phyloP scores from a whole-genome alignment of 2,797 vertebrate species.

The Hylomyscus alleni region DNA sequence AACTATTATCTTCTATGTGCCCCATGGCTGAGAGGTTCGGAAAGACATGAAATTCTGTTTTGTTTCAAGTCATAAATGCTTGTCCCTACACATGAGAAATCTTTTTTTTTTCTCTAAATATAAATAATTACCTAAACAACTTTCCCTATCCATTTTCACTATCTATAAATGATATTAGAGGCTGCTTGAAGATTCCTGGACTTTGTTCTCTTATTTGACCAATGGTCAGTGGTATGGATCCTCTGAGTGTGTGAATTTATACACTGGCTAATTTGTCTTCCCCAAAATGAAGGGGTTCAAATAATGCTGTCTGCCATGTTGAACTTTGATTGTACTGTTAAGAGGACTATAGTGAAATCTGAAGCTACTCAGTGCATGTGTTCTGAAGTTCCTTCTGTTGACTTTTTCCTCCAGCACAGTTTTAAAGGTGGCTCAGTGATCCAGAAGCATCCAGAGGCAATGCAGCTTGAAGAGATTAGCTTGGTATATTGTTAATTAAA shows the following conservation, averaged over 20 bases:
- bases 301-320: background rate
- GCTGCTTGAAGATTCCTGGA: background rate
- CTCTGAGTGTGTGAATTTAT: background rate
- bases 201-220: background rate
- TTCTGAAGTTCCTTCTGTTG: background rate
- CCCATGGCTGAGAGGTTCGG: background rate
- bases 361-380: background rate
- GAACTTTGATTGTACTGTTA: background rate
- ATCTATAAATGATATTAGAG: background rate
- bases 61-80: background rate
- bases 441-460: background rate
- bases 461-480: background rate
- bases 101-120: constrained; percentile 8
- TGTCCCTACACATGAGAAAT: background rate
- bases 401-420: background rate
- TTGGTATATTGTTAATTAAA: constrained; percentile 40
- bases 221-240: background rate
- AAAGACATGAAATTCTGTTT: background rate
- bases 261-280: background rate
- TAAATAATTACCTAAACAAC: background rate
- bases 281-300: background rate
- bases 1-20: background rate
- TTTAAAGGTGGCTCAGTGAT: background rate
- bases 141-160: background rate
- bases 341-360: background rate